Percentiles rank a stretch among this genome's conserved stretches.
Conservation (phyloP, 53 echinoderm and acorn worm species). For the Zoroaster sp. region DNA sequence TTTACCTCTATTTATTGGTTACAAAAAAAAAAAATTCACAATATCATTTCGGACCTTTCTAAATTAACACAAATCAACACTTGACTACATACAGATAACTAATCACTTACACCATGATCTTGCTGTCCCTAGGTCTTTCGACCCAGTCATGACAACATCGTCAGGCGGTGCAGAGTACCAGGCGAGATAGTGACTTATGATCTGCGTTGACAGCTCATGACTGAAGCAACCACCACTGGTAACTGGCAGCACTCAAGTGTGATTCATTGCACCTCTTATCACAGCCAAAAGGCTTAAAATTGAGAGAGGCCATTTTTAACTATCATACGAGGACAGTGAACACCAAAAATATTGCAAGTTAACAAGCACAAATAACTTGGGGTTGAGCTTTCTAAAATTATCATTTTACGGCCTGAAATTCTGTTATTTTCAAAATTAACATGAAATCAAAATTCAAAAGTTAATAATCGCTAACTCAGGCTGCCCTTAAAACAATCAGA, state of each 20-base stretch:
- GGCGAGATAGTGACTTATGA: conserved; percentile 1
- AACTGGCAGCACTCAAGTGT: conserved; percentile 10
- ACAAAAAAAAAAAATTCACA: too few species aligned
- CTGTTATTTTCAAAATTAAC: too few species aligned
- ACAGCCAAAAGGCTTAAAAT: neutral
- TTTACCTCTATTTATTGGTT: too few species aligned
- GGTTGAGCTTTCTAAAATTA: too few species aligned
- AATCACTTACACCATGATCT: conserved; percentile 45
- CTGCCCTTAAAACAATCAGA: too few species aligned
- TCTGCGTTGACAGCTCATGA: conserved; percentile 21
- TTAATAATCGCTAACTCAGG: too few species aligned
- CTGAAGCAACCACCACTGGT: conserved; percentile 24
- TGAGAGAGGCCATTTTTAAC: conserved; percentile 12
- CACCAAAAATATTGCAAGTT: conserved; percentile 28
- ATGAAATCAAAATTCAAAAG: too few species aligned
- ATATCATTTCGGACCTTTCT: too few species aligned
- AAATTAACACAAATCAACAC: too few species aligned
- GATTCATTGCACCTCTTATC: conserved; percentile 20
- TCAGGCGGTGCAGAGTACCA: neutral
- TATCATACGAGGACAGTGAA: neutral
- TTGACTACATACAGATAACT: too few species aligned
- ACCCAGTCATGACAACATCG: neutral
- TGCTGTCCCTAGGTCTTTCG: conserved; percentile 8
- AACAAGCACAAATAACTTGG: too few species aligned
- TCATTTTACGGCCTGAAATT: too few species aligned